Percentiles rank a stretch among this genome's conserved stretches.
phyloP scores from a whole-genome alignment of 2,888 invertebrate genomes.

The Brachyptera putata region DNA sequence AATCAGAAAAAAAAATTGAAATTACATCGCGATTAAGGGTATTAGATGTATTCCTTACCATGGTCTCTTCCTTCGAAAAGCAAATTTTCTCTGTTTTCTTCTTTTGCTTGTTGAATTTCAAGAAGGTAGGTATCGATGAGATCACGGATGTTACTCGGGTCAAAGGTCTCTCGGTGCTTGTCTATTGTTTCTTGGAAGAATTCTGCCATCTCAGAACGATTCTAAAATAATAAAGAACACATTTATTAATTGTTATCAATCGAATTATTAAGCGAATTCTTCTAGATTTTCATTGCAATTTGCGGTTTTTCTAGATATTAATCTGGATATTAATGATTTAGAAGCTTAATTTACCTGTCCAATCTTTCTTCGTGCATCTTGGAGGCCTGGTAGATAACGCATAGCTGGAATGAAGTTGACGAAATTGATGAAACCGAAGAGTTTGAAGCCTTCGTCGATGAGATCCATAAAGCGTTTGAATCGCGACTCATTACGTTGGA shows the following conservation, averaged over 20 bases:
- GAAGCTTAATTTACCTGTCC: conserved; percentile 46
- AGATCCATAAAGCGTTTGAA: conserved; percentile 76
- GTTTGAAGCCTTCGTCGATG: conserved; percentile 87
- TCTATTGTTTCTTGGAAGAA: conserved; percentile 83
- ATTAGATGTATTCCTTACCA: no score
- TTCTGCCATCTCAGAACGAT: conserved; percentile 77
- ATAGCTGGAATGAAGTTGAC: conserved; percentile 81
- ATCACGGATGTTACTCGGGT: conserved; percentile 71
- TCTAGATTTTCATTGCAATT: not conserved
- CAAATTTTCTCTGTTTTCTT: conserved; percentile 65
- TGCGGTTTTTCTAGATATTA: no score
- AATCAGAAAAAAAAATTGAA: no score
- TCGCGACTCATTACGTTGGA: conserved; percentile 68
- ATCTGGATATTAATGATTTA: no score
- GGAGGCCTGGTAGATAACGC: conserved; percentile 56
- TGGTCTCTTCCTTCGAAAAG: conserved; percentile 83
- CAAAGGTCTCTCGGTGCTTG: conserved; percentile 71
- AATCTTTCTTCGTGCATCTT: conserved; percentile 52
- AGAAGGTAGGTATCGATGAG: conserved; percentile 80
- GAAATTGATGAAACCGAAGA: conserved; percentile 77
- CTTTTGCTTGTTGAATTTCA: conserved; percentile 78
- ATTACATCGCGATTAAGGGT: no score
- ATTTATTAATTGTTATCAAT: not conserved
- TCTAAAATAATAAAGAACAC: conserved; percentile 43
- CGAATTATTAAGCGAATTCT: not conserved